Base-by-base conservation (phyloP, 64 coral and sea anemone species). In the Catalaphyllia jardinei region DNA sequence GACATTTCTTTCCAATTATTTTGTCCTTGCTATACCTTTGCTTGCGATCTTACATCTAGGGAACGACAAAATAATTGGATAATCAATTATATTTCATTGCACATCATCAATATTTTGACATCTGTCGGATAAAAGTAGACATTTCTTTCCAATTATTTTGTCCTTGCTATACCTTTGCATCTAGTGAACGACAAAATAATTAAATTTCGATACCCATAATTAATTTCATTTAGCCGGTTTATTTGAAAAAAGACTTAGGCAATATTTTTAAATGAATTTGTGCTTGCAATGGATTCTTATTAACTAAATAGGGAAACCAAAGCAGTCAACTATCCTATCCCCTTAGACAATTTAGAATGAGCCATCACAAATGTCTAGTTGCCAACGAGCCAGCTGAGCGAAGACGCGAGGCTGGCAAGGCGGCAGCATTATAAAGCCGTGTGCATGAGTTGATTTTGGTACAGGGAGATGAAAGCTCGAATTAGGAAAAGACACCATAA, bases 21-120 rank as follows among this genome's bases (percentile, higher is more conserved):
- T 73, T 73, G 71, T 73, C n/a, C 71, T n/a, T 73, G 10, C 25
- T 27, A 30, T 29, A 73, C 24, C 30, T 29, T 73, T 73, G 1
- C 71, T 73, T 73, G 71, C 71, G 71, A 73, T 29, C 71, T 29
- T 29, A 29, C 24, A 28, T 29, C 71, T 29, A 73, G 71, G 33
- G 71, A 29, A 73, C 30, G n/a, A 29, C 71, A 73, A 75, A 75
- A 75, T 39, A 75, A 75, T 75, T 75, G 73, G 31, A 75, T 75
- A n/a, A n/a, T n/a, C n/a, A n/a, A 75, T 31, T 38, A 29, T 33
- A 31, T 30, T 73, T 10, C 8, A 73, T 1, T 9, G 11, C 8
- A 27, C 14, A 4, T 31, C 4, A 29, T 29, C 71, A 28, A 29
- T 73, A 73, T 29, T 73, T 14, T 29, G 71, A 29, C 25, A 73